Percentiles rank a stretch among this genome's conserved stretches.
Evolutionary conservation across 2,113 vertebrate genomes (phyloP).

Genomic region (Oncorhynchus mykiss): DNA sequence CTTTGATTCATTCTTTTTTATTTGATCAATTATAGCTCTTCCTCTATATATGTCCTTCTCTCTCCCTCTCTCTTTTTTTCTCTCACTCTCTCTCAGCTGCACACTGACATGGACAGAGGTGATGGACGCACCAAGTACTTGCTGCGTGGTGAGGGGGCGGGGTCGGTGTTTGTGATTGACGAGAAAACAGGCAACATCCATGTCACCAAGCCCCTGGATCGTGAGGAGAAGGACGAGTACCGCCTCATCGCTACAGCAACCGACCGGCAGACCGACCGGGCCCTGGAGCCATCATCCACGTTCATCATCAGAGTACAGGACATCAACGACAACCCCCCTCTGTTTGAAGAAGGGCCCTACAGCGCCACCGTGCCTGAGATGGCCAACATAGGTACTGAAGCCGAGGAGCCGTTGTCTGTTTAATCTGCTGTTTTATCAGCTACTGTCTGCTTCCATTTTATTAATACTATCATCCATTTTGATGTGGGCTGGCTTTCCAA

Average conservation of each 20-base stretch:
- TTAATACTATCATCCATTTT: background rate
- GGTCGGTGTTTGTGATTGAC: conserved; percentile 90
- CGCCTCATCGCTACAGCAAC: conserved; percentile 85
- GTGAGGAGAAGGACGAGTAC: conserved; percentile 90
- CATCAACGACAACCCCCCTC: conserved; percentile 90
- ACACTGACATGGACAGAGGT: conserved; percentile 88
- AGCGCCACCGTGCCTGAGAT: conserved; percentile 87
- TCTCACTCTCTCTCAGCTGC: conserved; percentile 71
- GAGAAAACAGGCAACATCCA: conserved; percentile 93
- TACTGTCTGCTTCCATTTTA: background rate
- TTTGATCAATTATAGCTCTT: background rate
- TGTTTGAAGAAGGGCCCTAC: conserved; percentile 86
- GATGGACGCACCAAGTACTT: conserved; percentile 88
- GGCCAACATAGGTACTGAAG: conserved; percentile 82
- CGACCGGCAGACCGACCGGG: conserved; percentile 84
- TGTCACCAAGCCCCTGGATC: conserved; percentile 89
- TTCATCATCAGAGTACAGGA: conserved; percentile 92
- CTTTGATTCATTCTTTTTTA: conserved; percentile 23
- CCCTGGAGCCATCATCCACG: conserved; percentile 88
- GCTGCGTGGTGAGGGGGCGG: conserved; percentile 87
- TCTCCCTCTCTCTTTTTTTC: background rate
- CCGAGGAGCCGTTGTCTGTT: background rate
- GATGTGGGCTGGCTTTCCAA: background rate
- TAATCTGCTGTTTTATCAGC: background rate
- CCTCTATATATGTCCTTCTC: background rate